Evolutionary conservation across 2,888 invertebrate species (phyloP), one percentile per base, ranked within the genome.

Genomic region (Chymomyza fuscimana): DNA sequence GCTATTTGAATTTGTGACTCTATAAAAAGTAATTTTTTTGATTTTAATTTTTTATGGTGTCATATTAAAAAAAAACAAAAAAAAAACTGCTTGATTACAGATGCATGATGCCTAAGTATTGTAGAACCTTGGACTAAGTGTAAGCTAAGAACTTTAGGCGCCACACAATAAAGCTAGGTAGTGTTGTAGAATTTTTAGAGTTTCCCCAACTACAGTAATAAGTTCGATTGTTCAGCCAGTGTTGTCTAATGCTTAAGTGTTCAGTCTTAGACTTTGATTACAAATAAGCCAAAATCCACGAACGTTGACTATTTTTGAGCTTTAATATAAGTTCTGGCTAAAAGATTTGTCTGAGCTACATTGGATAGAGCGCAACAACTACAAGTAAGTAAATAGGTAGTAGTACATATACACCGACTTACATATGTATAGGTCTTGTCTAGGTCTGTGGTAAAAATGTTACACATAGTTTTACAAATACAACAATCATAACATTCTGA

Each of bases 281-380:
- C 56, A 56, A 59, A 59, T 59, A 32, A n/a, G 32, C 22, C 22
- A 54, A 22, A 16, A 54, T n/a, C 54, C 54, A 54, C 54, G 15
- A 54, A 10, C 54, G 19, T 54, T 22, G 54, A 19, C 54, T 54
- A 54, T 22, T 54, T 52, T 77, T 76, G 76, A 76, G 73, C 76
- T 73, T 69, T 65, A 73, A 70, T 69, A 67, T 58, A 69, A 65
- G 54, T 73, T 52, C 10, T 10, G 67, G 22, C 15, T 15, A 16
- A 65, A 36, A 32, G 74, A 74, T 74, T 74, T 74, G 70, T 74
- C 74, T 75, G 74, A 74, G 74, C 74, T 70, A 75, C 61, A 70
- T 74, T 46, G 12, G 40, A 4, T 46, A 46, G 40, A 46, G 40
- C 12, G 40, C 40, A 46, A 46, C 40, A 71, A 62, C 72, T 72